These are phyloP conservation scores for Atta cephalotes DNA, from an alignment of 1,140 invertebrate species.

Conservation along the genomic window DNA sequence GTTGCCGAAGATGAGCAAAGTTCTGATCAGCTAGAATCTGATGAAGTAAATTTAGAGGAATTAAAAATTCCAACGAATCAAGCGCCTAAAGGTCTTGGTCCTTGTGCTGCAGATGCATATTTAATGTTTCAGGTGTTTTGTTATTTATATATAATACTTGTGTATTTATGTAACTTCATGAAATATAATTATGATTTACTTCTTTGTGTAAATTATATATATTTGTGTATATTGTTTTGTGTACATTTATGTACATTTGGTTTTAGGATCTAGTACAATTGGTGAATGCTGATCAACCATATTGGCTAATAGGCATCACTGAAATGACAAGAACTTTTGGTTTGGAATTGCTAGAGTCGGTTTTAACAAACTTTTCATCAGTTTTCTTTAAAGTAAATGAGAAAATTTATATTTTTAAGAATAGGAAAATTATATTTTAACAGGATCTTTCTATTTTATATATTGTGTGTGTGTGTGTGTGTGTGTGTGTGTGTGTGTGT, in stretches of 20 bases:
- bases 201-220: background rate
- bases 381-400: constrained; percentile 95
- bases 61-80: constrained; percentile 92
- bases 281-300: constrained; percentile 98
- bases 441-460: background rate
- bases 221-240: too few relatives aligned
- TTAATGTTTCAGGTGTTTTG: constrained; percentile 94
- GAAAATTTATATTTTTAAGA: constrained; percentile 5
- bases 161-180: background rate
- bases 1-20: constrained; percentile 90
- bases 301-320: constrained; percentile 97
- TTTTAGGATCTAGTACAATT: constrained; percentile 96
- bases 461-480: too few relatives aligned
- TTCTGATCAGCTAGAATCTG: constrained; percentile 75
- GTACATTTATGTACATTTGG: background rate
- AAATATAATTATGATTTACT: constrained; percentile 35
- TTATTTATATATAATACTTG: constrained; percentile 7
- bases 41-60: constrained; percentile 91
- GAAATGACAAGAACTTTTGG: constrained; percentile 99
- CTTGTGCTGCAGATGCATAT: constrained; percentile 97
- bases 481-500: too few relatives aligned
- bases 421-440: constrained; percentile 22
- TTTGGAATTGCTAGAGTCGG: constrained; percentile 97
- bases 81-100: constrained; percentile 93
- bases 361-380: constrained; percentile 95